Base-by-base conservation (phyloP, 2,888 invertebrate genomes). In the Globia sparganii region DNA sequence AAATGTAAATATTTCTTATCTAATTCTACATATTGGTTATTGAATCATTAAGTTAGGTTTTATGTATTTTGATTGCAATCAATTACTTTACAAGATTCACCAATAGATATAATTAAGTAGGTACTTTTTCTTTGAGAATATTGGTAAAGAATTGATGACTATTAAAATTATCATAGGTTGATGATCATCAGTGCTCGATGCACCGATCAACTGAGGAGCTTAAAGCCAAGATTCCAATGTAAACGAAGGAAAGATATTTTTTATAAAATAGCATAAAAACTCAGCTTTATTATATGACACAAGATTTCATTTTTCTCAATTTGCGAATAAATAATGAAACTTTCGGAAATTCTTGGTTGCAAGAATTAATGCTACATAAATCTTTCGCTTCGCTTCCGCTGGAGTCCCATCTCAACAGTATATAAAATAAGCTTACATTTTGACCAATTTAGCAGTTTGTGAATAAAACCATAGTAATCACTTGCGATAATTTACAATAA, bases 401-500 rank as follows among this genome's bases (percentile, higher is more conserved):
- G 66, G 56, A 64, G 0, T 53, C 67, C 70, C 71, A 59, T 53
- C 56, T 73, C 64, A 62, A 78, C 28, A 46, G 65, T 65, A 77
- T 68, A 80, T 58, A 74, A 71, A 70, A 86, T 62, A 83, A 83
- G 80, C 74, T 67, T 76, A 84, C 28, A 61, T 72, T 49, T 74
- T 68, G 65, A 77, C 67, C 76, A 69, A 75, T 74, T 81, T 58
- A 77, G 71, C 68, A 49, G 69, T 73, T 70, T 65, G 74, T 82
- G 81, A 84, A 66, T 85, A 80, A 85, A 86, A 85, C 66, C 78
- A 92, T 66, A 92, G 90, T 90, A 90, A 91, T 89, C 88, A 92
- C 91, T 93, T 92, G 94, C 93, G 91, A 92, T 93, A 84, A 82
- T 84, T 84, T 84, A 88, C 80, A 93, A 78, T 96, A 96, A 96